These are phyloP conservation scores for Dipodomys stephensi DNA, from an alignment of 2,113 vertebrate genomes.

Conservation along the genomic window DNA sequence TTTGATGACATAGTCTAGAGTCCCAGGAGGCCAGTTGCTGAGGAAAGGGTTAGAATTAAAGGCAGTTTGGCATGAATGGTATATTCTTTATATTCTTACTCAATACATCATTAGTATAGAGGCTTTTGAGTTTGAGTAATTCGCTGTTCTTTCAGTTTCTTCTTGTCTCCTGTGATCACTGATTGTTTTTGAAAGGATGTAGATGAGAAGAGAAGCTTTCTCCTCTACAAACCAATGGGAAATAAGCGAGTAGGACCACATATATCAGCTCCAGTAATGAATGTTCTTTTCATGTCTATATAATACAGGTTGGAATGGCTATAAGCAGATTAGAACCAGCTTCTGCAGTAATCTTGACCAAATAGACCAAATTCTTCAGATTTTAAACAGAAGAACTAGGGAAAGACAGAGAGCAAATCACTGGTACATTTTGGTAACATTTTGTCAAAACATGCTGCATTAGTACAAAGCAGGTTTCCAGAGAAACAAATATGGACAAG, in stretches of 20 bases:
- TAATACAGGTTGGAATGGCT: background rate
- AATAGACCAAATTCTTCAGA: background rate
- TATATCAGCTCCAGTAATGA: background rate
- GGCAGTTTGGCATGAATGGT: background rate
- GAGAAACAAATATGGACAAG: constrained; percentile 70
- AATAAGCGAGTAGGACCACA: background rate
- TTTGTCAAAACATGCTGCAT: constrained; percentile 54
- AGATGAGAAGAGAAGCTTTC: background rate
- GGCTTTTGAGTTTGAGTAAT: background rate
- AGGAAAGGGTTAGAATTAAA: background rate
- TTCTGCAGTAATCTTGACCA: constrained; percentile 22
- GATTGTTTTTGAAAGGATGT: background rate
- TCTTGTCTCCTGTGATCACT: background rate
- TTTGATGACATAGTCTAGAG: background rate
- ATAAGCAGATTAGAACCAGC: background rate
- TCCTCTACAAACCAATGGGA: constrained; percentile 16
- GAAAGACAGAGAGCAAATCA: background rate
- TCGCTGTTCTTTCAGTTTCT: background rate
- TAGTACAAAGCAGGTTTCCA: constrained; percentile 73
- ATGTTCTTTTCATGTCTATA: background rate
- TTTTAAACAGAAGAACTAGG: constrained; percentile 4
- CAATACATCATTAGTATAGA: background rate
- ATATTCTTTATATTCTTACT: background rate
- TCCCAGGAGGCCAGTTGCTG: background rate
- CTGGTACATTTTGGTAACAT: constrained; percentile 69